A percentile compares a stretch with the other conserved stretches of the same genome.
These are phyloP conservation scores for Orussus abietinus DNA, from an alignment of 1,140 invertebrate species.

Conservation along the genomic window DNA sequence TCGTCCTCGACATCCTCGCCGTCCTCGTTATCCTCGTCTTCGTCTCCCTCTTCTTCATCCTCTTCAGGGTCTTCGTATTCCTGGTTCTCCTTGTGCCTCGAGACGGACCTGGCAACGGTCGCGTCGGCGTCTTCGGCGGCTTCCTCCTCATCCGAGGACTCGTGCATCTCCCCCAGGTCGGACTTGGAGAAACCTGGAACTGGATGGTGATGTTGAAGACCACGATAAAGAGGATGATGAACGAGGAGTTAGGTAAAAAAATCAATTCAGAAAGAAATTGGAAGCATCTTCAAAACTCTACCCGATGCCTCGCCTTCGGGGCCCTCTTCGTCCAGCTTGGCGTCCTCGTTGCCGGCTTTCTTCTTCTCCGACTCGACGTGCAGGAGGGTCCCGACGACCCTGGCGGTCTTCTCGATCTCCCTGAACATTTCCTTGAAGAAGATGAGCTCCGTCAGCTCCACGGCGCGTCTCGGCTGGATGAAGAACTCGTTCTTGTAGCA, in stretches of 20 bases:
- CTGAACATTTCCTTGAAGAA: conserved; percentile 64
- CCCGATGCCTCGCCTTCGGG: conserved; percentile 25
- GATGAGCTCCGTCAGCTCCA: conserved; percentile 63
- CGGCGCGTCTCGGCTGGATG: conserved; percentile 65
- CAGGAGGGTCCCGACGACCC: conserved; percentile 39
- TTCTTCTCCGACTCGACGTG: conserved; percentile 45
- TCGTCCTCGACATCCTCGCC: conserved; percentile 39
- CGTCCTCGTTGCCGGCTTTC: conserved; percentile 48
- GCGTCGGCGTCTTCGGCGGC: conserved; percentile 58
- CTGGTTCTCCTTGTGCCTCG: conserved; percentile 61
- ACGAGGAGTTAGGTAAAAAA: not conserved
- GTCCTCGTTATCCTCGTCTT: conserved; percentile 43
- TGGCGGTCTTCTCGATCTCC: conserved; percentile 53
- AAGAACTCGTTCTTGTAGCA: conserved; percentile 69
- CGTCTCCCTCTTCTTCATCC: conserved; percentile 57
- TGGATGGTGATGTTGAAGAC: too few relatives aligned
- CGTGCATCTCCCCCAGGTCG: conserved; percentile 53
- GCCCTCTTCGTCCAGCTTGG: conserved; percentile 38
- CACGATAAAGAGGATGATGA: too few relatives aligned
- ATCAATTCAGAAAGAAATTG: too few relatives aligned
- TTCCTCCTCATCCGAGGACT: conserved; percentile 63
- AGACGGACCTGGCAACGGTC: conserved; percentile 56
- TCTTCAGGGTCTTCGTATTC: conserved; percentile 81
- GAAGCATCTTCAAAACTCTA: too few relatives aligned
- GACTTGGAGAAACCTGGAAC: too few relatives aligned